A percentile compares a stretch with the other conserved stretches of the same genome.
Conservation (phyloP, 2,113 vertebrate species). For the Platysteira castanea region DNA sequence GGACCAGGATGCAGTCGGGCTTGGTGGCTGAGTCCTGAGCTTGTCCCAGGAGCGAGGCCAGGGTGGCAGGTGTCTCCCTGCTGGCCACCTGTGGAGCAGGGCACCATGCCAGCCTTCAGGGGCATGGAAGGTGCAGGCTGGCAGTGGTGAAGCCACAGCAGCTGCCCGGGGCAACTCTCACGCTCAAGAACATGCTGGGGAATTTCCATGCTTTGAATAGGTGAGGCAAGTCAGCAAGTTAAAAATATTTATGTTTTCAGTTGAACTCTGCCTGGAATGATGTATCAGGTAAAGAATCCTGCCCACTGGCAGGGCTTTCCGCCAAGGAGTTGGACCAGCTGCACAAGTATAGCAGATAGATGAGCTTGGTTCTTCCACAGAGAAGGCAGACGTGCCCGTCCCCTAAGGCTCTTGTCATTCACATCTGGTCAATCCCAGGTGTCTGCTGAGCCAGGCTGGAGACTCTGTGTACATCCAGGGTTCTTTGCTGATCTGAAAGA, state of each 20-base stretch:
- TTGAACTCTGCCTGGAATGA: neutral
- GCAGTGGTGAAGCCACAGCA: neutral
- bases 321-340: neutral
- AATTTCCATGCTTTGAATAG: neutral
- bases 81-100: neutral
- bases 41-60: fast-evolving
- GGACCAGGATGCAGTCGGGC: fast-evolving
- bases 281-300: neutral
- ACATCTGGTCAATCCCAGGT: neutral
- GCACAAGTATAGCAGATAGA: fast-evolving
- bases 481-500: neutral
- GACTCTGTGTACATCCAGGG: neutral
- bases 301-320: neutral
- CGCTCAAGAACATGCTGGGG: neutral
- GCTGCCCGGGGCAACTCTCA: neutral
- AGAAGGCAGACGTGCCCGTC: neutral
- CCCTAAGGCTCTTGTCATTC: neutral
- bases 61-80: neutral
- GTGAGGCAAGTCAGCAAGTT: neutral
- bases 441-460: neutral
- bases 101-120: neutral
- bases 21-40: fast-evolving
- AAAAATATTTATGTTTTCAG: neutral
- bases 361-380: neutral
- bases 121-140: neutral